These are phyloP conservation scores for Drosophila teissieri DNA, from an alignment of 1,140 invertebrate species.

Conservation along the genomic window DNA sequence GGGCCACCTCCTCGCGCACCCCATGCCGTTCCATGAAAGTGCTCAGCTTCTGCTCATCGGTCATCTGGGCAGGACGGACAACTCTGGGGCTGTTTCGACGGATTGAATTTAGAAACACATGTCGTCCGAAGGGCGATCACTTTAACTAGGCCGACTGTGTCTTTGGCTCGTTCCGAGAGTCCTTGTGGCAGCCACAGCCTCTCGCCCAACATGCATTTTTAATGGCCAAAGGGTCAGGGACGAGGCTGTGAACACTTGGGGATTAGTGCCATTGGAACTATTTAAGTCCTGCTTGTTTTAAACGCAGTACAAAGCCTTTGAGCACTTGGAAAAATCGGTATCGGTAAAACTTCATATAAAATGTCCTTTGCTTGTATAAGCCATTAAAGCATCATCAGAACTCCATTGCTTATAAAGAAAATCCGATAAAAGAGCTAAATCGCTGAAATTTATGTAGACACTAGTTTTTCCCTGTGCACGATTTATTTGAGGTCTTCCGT, in stretches of 20 bases:
- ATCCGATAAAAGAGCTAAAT: no score
- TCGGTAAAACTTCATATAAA: no score
- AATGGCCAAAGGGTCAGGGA: constrained; percentile 13
- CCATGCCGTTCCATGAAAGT: constrained; percentile 66
- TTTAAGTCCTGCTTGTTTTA: constrained; percentile 25
- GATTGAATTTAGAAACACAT: constrained; percentile 29
- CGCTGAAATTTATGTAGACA: not conserved
- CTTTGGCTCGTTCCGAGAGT: not conserved
- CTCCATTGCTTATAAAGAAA: no score
- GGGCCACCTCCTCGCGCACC: constrained; percentile 54
- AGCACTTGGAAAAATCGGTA: not conserved
- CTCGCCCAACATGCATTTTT: constrained; percentile 12
- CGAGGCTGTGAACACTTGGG: not conserved
- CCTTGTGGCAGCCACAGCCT: constrained; percentile 11
- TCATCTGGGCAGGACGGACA: constrained; percentile 52
- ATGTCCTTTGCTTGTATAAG: no score
- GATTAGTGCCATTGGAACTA: constrained; percentile 17
- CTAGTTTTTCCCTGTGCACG: constrained; percentile 2
- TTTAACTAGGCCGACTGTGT: constrained; percentile 23
- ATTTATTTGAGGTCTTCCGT: constrained; percentile 9
- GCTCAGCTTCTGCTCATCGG: constrained; percentile 69
- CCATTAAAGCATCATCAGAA: no score
- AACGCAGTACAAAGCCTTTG: constrained; percentile 6
- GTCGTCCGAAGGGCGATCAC: constrained; percentile 3
- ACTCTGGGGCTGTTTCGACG: constrained; percentile 29